These are phyloP conservation scores for Tridacna crocea DNA, from an alignment of 2,888 invertebrate genomes.

Conservation along the genomic window DNA sequence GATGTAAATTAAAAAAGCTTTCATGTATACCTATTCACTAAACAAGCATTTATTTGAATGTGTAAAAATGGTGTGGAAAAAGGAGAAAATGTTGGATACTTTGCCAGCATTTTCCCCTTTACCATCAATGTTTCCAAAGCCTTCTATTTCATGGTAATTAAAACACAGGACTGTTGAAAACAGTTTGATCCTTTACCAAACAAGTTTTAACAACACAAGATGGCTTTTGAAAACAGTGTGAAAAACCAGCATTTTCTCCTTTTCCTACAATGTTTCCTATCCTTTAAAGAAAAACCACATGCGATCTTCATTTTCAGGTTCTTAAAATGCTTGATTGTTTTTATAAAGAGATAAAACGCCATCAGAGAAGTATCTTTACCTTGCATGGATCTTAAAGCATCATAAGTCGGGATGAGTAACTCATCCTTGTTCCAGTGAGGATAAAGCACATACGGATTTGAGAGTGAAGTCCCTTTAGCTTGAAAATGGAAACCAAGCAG, in stretches of 20 bases:
- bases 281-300: background rate
- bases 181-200: too few species aligned
- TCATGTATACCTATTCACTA: too few species aligned
- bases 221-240: background rate
- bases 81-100: too few species aligned
- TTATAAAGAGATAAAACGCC: background rate
- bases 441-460: constrained; percentile 78
- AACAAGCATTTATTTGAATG: too few species aligned
- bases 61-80: too few species aligned
- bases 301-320: background rate
- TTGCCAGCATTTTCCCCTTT: too few species aligned
- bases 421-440: constrained; percentile 82
- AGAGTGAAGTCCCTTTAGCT: constrained; percentile 69
- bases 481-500: constrained; percentile 82
- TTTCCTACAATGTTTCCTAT: background rate
- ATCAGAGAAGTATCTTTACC: constrained; percentile 60
- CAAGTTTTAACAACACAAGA: too few species aligned
- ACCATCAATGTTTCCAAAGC: too few species aligned
- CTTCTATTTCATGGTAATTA: too few species aligned
- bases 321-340: background rate
- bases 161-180: too few species aligned
- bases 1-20: too few species aligned
- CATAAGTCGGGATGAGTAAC: constrained; percentile 77
- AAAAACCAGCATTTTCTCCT: background rate
- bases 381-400: constrained; percentile 72